Base-by-base conservation (phyloP, 2,113 vertebrate species). In the Dunckerocampus dactyliophorus region DNA sequence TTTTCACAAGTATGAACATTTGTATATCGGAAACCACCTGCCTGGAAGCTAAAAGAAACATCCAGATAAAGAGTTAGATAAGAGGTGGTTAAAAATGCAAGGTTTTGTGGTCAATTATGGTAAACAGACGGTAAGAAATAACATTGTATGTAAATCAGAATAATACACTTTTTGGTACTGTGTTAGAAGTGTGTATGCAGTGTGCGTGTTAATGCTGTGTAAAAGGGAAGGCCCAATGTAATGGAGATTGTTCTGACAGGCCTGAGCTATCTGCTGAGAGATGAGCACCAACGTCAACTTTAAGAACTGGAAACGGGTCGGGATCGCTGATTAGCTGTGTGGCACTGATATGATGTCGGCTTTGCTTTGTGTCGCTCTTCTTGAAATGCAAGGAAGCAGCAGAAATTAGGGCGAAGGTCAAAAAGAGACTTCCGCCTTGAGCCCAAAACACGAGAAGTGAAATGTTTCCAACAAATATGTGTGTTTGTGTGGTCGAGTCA, bases 241-340 rank as follows among this genome's bases (percentile, higher is more conserved):
- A 24, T 71, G 37, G 31, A 66, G 74, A 82, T 77, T 54, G 57
- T 56, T 71, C 16, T 65, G 82, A 74, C 82, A 75, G 67, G 64
- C 64, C 72, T 56, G 56, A 51, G 47, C 19, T 71, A 67, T 67
- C 24, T 59, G 67, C 55, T 19, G 10, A 37, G 54, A 63, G 34
- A 78, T 51, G 43, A 66, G 56, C 20, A 51, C 20, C 42, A 31
- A 63, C 50, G 55, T 28, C 20, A 24, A 59, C 59, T 37, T 52
- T 24, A 58, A 62, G 62, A 17, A 58, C 66, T 42, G 37, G 52
- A 70, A 75, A 67, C 59, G 34, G 65, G 63, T 77, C 65, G 63
- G 62, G 50, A 49, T 6, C 14, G 62, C 13, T 45, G 57, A 67
- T 46, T 49, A 20, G 34, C 58, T 54, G 21, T 55, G 47, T 62